Evolutionary conservation across 2,888 invertebrate genomes (phyloP).

Genomic region (Drosophila paranaensis): DNA sequence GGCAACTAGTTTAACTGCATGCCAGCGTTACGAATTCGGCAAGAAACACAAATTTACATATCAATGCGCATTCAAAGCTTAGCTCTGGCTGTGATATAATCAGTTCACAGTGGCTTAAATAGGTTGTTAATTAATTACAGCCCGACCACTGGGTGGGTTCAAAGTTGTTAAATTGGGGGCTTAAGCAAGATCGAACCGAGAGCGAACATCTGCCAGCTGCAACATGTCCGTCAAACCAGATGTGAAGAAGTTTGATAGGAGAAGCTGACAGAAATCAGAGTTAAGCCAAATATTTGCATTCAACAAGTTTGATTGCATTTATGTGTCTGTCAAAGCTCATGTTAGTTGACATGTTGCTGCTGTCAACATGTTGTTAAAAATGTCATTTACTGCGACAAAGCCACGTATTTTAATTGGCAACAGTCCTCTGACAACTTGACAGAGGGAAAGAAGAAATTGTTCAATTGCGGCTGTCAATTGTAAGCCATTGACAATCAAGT

Average conservation of each 20-base stretch:
- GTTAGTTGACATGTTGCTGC: constrained; percentile 13
- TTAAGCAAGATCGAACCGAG: neutral
- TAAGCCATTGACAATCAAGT: neutral
- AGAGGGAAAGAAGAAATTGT: constrained; percentile 17
- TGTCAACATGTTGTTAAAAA: neutral
- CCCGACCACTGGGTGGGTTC: constrained; percentile 17
- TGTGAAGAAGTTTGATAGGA: neutral
- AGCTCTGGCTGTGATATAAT: constrained; percentile 63
- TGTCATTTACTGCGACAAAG: neutral
- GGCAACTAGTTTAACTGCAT: constrained; percentile 33
- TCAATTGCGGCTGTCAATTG: neutral
- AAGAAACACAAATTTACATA: constrained; percentile 60
- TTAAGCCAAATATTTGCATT: constrained; percentile 1
- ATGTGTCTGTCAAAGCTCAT: constrained; percentile 19
- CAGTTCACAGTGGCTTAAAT: constrained; percentile 59
- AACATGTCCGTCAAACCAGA: constrained; percentile 1
- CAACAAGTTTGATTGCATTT: neutral
- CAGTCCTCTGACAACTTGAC: constrained; percentile 11
- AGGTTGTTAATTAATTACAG: constrained; percentile 66
- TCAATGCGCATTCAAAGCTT: constrained; percentile 48
- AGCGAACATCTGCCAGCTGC: neutral
- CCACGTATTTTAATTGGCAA: constrained; percentile 8
- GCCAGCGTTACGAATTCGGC: constrained; percentile 37
- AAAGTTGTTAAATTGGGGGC: constrained; percentile 26
- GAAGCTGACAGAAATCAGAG: too few species aligned